These are phyloP conservation scores for Cosmopolites sordidus DNA, from an alignment of 2,888 invertebrate genomes.

Conservation along the genomic window DNA sequence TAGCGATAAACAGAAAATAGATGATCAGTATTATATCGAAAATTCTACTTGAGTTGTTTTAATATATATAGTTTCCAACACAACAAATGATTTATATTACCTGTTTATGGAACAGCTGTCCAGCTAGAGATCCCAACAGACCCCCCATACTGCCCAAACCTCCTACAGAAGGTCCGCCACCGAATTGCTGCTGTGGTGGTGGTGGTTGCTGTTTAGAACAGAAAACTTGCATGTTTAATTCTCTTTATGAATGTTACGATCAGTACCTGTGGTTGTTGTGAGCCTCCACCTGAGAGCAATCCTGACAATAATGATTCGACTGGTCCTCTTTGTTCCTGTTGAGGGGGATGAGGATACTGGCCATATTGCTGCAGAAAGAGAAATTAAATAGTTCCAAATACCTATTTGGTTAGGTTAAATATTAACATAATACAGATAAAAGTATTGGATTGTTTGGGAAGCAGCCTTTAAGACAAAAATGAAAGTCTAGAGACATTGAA, in stretches of 20 bases:
- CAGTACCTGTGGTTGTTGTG: constrained; percentile 19
- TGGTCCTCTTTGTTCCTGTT: constrained; percentile 33
- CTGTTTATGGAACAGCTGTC: constrained; percentile 36
- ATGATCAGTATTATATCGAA: too few relatives aligned
- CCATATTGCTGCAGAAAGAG: constrained; percentile 36
- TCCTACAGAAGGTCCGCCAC: constrained; percentile 40
- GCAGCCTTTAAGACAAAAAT: too few relatives aligned
- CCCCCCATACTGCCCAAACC: constrained; percentile 44
- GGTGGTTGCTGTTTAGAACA: constrained; percentile 27
- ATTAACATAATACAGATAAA: too few relatives aligned
- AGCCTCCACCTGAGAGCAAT: constrained; percentile 30
- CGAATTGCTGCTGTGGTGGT: constrained; percentile 28
- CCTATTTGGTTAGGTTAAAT: too few relatives aligned
- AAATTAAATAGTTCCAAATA: too few relatives aligned
- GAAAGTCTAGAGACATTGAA: too few relatives aligned
- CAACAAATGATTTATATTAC: background rate
- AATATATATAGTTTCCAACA: too few relatives aligned
- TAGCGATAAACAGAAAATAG: too few relatives aligned
- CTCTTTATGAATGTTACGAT: background rate
- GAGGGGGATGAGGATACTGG: constrained; percentile 35
- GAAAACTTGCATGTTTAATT: background rate
- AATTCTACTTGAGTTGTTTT: too few relatives aligned
- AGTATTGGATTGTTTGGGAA: too few relatives aligned
- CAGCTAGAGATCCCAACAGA: constrained; percentile 40
- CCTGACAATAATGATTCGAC: constrained; percentile 34